These are phyloP conservation scores for Austrofundulus limnaeus DNA, from an alignment of 2,113 vertebrate species.

Conservation along the genomic window DNA sequence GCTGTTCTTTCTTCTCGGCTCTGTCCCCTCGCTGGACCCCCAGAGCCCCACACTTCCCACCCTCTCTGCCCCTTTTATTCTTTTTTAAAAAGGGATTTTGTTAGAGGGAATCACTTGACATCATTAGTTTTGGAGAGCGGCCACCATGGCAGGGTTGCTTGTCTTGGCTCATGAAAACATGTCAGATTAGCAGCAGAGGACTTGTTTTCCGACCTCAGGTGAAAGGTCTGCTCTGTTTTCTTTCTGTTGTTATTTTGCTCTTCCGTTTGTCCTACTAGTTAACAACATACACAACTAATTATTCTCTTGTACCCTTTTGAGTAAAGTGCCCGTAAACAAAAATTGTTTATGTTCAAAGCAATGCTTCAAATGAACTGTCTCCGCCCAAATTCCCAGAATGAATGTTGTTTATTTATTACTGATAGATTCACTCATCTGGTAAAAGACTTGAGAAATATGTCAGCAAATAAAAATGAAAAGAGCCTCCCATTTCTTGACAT, in stretches of 20 bases:
- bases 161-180: slow-evolving; percentile 79
- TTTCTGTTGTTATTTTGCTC: slow-evolving; percentile 1
- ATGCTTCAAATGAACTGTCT: neutral
- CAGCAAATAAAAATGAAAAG: neutral
- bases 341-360: no score
- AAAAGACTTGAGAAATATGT: neutral
- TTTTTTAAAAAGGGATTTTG: slow-evolving; percentile 73
- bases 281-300: slow-evolving; percentile 1
- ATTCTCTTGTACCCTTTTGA: neutral
- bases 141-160: slow-evolving; percentile 77
- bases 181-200: slow-evolving; percentile 71
- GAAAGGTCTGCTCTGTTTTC: slow-evolving; percentile 66
- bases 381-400: neutral
- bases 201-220: slow-evolving; percentile 74
- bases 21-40: slow-evolving; percentile 39
- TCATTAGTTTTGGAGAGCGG: slow-evolving; percentile 81
- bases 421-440: neutral
- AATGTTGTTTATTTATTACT: neutral
- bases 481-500: neutral
- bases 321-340: neutral
- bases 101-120: slow-evolving; percentile 81
- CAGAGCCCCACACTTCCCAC: slow-evolving; percentile 27
- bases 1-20: slow-evolving; percentile 26
- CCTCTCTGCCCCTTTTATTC: slow-evolving; percentile 65
- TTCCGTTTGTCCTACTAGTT: neutral